phyloP scores from a whole-genome alignment of 2,113 vertebrate species.

The Anhinga anhinga region DNA sequence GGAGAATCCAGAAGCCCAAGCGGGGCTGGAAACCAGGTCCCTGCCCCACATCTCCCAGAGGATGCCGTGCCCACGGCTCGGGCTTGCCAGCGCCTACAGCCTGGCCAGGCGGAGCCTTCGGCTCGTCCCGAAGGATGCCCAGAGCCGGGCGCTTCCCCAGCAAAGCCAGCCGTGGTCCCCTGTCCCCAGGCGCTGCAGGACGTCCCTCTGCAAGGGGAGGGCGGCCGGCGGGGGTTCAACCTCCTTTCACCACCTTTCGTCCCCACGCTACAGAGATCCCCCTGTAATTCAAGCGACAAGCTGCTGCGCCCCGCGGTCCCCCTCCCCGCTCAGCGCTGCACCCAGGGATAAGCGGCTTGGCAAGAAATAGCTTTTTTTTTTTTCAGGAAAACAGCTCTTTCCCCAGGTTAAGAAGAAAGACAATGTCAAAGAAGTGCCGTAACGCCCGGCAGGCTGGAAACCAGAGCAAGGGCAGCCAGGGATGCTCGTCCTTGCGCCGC shows the following conservation, averaged over 20 bases:
- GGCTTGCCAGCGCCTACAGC: neutral
- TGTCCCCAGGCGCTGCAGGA: neutral
- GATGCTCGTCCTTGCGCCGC: neutral
- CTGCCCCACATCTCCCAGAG: neutral
- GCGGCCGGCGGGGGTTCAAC: no score
- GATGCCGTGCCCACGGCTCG: neutral
- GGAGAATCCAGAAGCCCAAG: neutral
- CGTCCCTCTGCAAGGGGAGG: neutral
- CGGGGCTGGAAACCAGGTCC: neutral
- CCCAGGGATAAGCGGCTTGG: neutral
- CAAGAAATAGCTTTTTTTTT: neutral
- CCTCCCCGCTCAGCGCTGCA: neutral
- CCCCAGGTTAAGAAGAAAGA: neutral
- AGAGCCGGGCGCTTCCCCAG: neutral
- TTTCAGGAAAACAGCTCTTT: neutral
- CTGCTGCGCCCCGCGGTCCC: fast-evolving
- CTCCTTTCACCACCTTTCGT: neutral
- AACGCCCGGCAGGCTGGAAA: neutral
- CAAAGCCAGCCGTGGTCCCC: neutral
- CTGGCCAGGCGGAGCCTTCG: fast-evolving
- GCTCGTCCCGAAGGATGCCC: neutral
- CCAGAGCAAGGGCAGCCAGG: neutral
- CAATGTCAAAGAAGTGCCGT: neutral
- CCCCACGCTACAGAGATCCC: neutral
- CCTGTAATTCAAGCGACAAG: neutral